phyloP scores from a whole-genome alignment of 2,888 invertebrate genomes.

The Charanyca ferruginea region DNA sequence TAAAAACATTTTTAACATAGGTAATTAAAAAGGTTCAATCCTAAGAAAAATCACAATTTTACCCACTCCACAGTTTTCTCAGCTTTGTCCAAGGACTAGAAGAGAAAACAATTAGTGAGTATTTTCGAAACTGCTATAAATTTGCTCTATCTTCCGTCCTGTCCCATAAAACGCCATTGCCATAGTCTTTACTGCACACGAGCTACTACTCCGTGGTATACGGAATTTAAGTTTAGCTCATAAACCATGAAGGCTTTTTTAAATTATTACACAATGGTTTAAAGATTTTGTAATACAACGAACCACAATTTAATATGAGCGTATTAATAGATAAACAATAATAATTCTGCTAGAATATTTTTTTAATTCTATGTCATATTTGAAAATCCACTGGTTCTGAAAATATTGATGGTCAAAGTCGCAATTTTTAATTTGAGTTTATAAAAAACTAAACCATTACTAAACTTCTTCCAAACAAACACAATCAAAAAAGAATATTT shows the following conservation, averaged over 20 bases:
- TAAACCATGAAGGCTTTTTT: constrained; percentile 1
- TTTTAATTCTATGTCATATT: too few species aligned
- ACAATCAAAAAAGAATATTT: too few species aligned
- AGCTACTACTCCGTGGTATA: constrained; percentile 35
- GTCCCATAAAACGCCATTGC: constrained; percentile 64
- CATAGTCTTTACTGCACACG: constrained; percentile 60
- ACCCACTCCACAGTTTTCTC: constrained; percentile 36
- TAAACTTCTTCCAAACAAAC: too few species aligned
- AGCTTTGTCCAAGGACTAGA: constrained; percentile 41
- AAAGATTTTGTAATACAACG: not conserved
- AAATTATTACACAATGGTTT: not conserved
- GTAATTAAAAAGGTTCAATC: too few species aligned
- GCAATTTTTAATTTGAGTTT: too few species aligned
- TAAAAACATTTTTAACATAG: too few species aligned
- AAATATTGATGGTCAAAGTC: too few species aligned
- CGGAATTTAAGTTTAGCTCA: constrained; percentile 36
- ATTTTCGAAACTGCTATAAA: constrained; percentile 63
- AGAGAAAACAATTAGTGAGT: constrained; percentile 66
- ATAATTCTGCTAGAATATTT: too few species aligned
- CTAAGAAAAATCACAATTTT: not conserved
- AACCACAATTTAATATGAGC: too few species aligned
- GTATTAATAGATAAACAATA: too few species aligned
- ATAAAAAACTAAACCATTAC: too few species aligned
- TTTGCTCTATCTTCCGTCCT: constrained; percentile 62
- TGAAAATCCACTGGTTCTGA: too few species aligned